A percentile compares a stretch with the other conserved stretches of the same genome.
These are phyloP conservation scores for Lophotis ruficrista DNA, from an alignment of 2,113 vertebrate genomes.

Conservation along the genomic window DNA sequence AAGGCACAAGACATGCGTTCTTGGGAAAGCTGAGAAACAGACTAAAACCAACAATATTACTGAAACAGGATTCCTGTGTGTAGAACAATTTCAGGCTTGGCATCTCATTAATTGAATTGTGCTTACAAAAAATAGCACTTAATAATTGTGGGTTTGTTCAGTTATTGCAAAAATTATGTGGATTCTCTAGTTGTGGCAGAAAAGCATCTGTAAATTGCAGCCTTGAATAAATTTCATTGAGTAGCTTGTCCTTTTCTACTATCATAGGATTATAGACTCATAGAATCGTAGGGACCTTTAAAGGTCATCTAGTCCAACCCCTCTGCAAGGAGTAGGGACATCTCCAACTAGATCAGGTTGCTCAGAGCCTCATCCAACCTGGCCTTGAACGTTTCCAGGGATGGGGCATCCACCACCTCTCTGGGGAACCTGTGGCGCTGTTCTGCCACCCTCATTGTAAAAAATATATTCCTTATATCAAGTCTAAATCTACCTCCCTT, in stretches of 20 bases:
- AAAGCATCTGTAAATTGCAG: background rate
- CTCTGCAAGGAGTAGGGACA: background rate
- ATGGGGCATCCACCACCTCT: no score
- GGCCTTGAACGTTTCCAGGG: background rate
- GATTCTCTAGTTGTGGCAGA: background rate
- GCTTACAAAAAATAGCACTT: background rate
- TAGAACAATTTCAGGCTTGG: background rate
- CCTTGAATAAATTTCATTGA: background rate
- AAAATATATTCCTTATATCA: background rate
- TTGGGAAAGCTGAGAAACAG: background rate
- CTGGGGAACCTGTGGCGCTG: no score
- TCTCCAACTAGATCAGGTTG: background rate
- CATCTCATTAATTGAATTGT: background rate
- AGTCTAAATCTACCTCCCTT: background rate
- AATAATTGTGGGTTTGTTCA: background rate
- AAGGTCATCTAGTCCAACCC: accelerated
- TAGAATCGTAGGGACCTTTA: background rate
- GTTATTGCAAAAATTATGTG: background rate
- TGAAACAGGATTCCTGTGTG: background rate
- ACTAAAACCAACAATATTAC: background rate
- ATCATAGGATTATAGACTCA: background rate
- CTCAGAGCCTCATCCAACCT: background rate
- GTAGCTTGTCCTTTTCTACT: background rate
- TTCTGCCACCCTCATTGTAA: background rate
- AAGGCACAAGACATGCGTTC: background rate